Evolutionary conservation across 2,888 invertebrate genomes (phyloP).

Genomic region (Conistra vaccinii): DNA sequence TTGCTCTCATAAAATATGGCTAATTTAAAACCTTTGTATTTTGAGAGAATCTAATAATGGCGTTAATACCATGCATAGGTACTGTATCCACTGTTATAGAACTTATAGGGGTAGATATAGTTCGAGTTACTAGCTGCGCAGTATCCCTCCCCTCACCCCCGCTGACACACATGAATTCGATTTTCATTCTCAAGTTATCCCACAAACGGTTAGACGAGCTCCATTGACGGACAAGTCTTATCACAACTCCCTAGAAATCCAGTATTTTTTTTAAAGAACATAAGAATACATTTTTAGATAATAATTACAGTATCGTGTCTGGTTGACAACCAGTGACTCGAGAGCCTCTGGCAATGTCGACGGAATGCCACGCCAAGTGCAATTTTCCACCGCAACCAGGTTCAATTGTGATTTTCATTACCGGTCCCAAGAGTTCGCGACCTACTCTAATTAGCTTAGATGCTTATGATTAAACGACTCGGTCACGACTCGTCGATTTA

Average conservation of each 20-base stretch:
- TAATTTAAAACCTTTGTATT: neutral
- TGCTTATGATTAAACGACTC: constrained; percentile 89
- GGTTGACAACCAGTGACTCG: constrained; percentile 71
- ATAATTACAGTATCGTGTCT: constrained; percentile 70
- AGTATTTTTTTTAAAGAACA: constrained; percentile 33
- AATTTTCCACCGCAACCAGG: constrained; percentile 86
- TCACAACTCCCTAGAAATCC: constrained; percentile 12
- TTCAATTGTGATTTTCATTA: constrained; percentile 89
- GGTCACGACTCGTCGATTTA: constrained; percentile 89
- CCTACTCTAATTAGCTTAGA: constrained; percentile 89
- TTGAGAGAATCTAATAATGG: neutral
- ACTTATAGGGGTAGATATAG: too few species aligned
- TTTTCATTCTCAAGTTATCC: neutral
- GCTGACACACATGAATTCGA: too few species aligned
- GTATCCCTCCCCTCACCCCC: too few species aligned
- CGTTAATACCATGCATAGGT: neutral
- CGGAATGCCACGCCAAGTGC: constrained; percentile 83
- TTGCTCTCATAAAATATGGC: neutral
- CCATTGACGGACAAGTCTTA: constrained; percentile 8
- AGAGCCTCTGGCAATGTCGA: constrained; percentile 76
- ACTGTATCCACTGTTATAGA: neutral
- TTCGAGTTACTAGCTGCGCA: too few species aligned
- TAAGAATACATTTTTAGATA: constrained; percentile 45
- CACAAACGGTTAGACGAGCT: neutral
- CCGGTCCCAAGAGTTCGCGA: constrained; percentile 86